These are phyloP conservation scores for Amphilophus citrinellus DNA, from an alignment of 2,113 vertebrate genomes.

Conservation along the genomic window DNA sequence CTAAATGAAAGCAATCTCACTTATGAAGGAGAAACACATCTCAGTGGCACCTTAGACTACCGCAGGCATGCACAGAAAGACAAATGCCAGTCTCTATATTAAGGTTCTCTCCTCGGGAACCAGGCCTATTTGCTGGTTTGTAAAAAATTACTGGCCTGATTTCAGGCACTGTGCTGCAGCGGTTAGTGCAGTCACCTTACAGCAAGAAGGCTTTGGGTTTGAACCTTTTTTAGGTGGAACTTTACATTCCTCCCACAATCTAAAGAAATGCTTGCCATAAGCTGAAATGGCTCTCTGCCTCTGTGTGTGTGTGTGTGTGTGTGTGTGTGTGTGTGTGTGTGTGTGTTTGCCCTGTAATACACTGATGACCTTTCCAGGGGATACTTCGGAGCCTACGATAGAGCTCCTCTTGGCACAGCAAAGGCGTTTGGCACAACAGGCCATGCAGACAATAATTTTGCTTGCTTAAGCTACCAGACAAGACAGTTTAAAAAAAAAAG, in stretches of 20 bases:
- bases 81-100: conserved; percentile 8
- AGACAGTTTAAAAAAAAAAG: no score
- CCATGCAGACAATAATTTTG: no score
- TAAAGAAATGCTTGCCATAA: neutral
- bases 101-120: neutral
- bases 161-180: neutral
- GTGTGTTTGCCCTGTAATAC: neutral
- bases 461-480: no score
- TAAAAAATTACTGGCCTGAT: neutral
- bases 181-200: neutral
- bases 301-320: neutral
- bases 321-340: neutral
- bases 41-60: neutral
- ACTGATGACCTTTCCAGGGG: neutral
- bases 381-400: neutral
- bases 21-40: neutral
- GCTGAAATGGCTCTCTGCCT: neutral
- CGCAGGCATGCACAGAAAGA: neutral
- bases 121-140: neutral
- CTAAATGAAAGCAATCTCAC: neutral
- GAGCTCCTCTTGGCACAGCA: no score
- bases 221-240: neutral
- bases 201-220: neutral
- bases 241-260: neutral
- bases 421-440: no score